These are phyloP conservation scores for Astyanax mexicanus DNA, from an alignment of 2,797 vertebrate genomes.

Conservation along the genomic window DNA sequence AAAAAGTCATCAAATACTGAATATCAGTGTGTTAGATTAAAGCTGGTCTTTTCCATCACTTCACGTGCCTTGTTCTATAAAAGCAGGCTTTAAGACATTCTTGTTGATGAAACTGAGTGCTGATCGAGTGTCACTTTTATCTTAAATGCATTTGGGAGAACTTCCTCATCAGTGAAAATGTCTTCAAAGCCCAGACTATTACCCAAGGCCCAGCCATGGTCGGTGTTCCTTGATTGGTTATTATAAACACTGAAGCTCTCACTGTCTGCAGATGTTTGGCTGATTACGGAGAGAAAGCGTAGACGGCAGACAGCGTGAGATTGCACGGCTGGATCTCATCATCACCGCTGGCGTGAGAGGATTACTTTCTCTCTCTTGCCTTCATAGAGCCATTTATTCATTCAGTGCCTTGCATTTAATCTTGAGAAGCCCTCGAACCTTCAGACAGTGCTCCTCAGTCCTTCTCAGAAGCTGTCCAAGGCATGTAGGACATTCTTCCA, in stretches of 20 bases:
- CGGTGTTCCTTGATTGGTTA: slow-evolving; percentile 40
- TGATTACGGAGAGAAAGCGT: slow-evolving; percentile 25
- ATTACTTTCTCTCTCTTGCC: slow-evolving; percentile 5
- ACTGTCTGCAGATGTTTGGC: slow-evolving; percentile 47
- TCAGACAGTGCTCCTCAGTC: slow-evolving; percentile 53
- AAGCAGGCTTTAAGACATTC: slow-evolving; percentile 53
- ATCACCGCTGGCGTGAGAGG: slow-evolving; percentile 55
- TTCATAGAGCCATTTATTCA: slow-evolving; percentile 8
- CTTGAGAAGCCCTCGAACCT: slow-evolving; percentile 31
- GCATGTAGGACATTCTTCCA: neutral
- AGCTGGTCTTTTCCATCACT: slow-evolving; percentile 52
- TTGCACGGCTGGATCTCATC: slow-evolving; percentile 61
- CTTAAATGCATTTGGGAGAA: slow-evolving; percentile 51
- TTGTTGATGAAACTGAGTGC: slow-evolving; percentile 58
- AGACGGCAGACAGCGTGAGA: slow-evolving; percentile 21
- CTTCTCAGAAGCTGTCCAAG: slow-evolving; percentile 59
- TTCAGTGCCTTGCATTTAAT: slow-evolving; percentile 41
- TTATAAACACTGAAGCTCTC: slow-evolving; percentile 44
- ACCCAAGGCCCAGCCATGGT: slow-evolving; percentile 33
- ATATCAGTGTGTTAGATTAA: slow-evolving; percentile 38
- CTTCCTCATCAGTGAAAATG: slow-evolving; percentile 55
- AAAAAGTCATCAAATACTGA: slow-evolving; percentile 33
- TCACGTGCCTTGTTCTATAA: slow-evolving; percentile 57
- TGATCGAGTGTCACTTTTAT: slow-evolving; percentile 67
- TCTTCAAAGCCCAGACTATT: slow-evolving; percentile 43